Conservation (phyloP, 2,113 vertebrate species). For the Amphilophus citrinellus region DNA sequence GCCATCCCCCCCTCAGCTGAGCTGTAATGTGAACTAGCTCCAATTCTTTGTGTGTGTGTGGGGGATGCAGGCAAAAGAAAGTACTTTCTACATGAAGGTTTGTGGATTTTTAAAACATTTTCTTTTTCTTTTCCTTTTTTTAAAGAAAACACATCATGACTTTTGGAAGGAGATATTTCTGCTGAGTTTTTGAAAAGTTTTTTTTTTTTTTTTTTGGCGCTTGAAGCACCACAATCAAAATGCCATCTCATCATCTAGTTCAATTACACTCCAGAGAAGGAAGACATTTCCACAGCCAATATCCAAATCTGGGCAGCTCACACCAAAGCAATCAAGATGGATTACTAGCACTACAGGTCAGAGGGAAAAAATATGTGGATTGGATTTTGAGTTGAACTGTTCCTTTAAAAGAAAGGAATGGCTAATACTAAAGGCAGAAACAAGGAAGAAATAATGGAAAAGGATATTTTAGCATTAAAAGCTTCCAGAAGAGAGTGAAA, state of each 20-base stretch:
- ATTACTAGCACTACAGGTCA: background rate
- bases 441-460: constrained; percentile 25
- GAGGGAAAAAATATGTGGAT: background rate
- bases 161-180: background rate
- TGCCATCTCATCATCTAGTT: constrained; percentile 9
- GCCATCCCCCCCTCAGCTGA: background rate
- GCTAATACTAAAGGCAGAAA: constrained; percentile 46
- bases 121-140: background rate
- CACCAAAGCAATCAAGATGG: background rate
- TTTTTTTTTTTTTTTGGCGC: background rate
- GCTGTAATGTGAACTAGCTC: background rate
- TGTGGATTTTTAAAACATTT: background rate
- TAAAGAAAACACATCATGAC: background rate
- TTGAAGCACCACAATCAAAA: background rate
- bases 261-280: background rate
- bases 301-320: constrained; percentile 1
- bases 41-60: background rate
- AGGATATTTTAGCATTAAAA: constrained; percentile 38
- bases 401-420: constrained; percentile 36
- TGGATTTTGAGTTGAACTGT: background rate
- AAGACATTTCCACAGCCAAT: background rate
- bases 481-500: constrained; percentile 20
- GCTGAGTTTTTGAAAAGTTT: background rate
- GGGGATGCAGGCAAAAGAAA: background rate
- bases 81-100: background rate